A percentile compares a stretch with the other conserved stretches of the same genome.
Conservation (phyloP, 2,797 vertebrate species). For the Xenops minutus region DNA sequence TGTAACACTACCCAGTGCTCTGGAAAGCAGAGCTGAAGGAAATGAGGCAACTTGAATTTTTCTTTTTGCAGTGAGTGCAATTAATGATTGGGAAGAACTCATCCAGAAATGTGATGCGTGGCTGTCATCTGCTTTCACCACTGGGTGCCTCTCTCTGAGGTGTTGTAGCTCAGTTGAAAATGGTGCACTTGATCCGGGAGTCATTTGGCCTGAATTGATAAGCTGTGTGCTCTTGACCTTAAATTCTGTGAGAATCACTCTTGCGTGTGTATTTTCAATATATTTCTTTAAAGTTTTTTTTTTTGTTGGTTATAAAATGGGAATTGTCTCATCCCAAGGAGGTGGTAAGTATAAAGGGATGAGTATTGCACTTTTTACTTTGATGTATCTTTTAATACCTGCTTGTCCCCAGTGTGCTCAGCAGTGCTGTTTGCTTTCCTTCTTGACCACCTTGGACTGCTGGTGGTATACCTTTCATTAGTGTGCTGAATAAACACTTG, state of each 20-base stretch:
- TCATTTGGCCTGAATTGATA: not conserved
- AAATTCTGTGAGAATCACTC: not conserved
- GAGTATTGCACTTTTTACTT: not conserved
- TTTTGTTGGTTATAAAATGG: not conserved
- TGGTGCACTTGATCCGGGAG: not conserved
- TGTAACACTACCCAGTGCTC: not conserved
- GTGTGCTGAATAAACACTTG: slow-evolving; percentile 27
- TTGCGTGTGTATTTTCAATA: not conserved
- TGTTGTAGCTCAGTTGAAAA: not conserved
- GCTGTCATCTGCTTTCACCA: not conserved
- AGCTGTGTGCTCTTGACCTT: not conserved
- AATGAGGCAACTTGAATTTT: not conserved
- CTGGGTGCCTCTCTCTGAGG: not conserved
- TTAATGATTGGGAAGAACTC: not conserved
- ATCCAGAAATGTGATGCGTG: not conserved
- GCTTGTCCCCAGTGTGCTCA: not conserved
- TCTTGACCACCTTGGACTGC: not conserved
- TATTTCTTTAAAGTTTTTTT: not conserved
- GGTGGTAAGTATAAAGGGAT: not conserved
- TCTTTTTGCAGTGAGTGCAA: not conserved
- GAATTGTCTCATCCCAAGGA: not conserved
- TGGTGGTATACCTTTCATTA: not conserved
- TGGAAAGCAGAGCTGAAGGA: not conserved
- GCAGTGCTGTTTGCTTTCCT: not conserved
- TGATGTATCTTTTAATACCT: not conserved